Evolutionary conservation across 2,113 vertebrate species (phyloP).

Genomic region (Micronisus gabar): DNA sequence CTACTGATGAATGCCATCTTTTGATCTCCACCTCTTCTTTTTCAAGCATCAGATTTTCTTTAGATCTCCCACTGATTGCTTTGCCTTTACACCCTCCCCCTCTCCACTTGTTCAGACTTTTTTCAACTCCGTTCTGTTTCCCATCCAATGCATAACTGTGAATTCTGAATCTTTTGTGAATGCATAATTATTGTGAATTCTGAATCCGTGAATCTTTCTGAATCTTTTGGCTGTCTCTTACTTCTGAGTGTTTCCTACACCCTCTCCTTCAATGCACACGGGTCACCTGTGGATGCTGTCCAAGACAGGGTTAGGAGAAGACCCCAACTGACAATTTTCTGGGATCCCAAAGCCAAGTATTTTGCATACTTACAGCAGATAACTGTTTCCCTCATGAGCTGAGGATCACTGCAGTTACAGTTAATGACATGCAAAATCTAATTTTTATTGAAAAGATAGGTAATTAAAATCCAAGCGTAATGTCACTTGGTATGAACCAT

Average conservation of each 20-base stretch:
- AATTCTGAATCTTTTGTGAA: slow-evolving; percentile 33
- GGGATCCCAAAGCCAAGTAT: background rate
- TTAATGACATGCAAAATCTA: background rate
- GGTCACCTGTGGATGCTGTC: background rate
- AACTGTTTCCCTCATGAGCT: background rate
- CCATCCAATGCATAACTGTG: slow-evolving; percentile 25
- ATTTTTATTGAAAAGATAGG: background rate
- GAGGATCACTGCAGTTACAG: background rate
- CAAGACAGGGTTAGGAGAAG: background rate
- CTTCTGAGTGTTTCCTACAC: background rate
- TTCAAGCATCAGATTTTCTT: slow-evolving; percentile 12
- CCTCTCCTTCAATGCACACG: background rate
- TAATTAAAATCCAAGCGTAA: background rate
- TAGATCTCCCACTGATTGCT: slow-evolving; percentile 37
- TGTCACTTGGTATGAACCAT: background rate
- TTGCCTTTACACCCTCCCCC: slow-evolving; percentile 39
- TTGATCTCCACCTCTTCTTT: slow-evolving; percentile 47
- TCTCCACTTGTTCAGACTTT: slow-evolving; percentile 52
- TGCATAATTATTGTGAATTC: background rate
- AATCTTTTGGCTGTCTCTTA: slow-evolving; percentile 33
- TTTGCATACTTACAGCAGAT: background rate
- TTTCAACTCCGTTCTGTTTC: slow-evolving; percentile 28
- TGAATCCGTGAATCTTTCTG: background rate
- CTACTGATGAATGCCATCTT: slow-evolving; percentile 58
- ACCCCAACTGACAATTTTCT: background rate